These are phyloP conservation scores for Napeogenes sylphis DNA, from an alignment of 2,888 invertebrate species.

Conservation along the genomic window DNA sequence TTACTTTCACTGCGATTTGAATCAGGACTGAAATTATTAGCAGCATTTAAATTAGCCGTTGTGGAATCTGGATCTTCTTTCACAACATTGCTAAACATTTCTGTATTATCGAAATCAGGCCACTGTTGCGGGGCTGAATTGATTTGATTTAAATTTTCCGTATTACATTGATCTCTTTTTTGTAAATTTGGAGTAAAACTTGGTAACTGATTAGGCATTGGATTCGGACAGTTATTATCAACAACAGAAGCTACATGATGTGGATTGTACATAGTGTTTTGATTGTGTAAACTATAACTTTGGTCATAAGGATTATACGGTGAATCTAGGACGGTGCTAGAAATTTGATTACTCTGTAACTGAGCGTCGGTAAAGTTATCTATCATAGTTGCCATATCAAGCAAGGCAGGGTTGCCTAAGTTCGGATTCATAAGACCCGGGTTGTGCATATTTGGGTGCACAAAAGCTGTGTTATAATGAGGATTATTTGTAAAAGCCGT, in stretches of 20 bases:
- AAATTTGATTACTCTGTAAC: conserved; percentile 90
- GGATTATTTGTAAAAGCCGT: conserved; percentile 60
- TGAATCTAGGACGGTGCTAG: conserved; percentile 88
- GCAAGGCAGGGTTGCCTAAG: conserved; percentile 75
- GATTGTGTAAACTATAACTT: conserved; percentile 81
- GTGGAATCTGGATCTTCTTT: conserved; percentile 88
- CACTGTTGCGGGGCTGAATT: conserved; percentile 58
- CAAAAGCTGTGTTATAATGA: conserved; percentile 68
- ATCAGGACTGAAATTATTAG: conserved; percentile 74
- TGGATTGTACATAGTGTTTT: conserved; percentile 78
- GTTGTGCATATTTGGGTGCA: conserved; percentile 68
- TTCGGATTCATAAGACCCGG: conserved; percentile 70
- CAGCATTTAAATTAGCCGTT: conserved; percentile 75
- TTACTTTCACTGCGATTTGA: conserved; percentile 73
- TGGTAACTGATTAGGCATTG: conserved; percentile 64
- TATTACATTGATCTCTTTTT: conserved; percentile 58
- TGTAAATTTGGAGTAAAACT: conserved; percentile 65
- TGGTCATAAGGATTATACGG: conserved; percentile 81
- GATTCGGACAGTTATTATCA: conserved; percentile 66
- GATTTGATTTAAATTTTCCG: conserved; percentile 42
- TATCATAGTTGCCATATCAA: conserved; percentile 87
- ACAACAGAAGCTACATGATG: conserved; percentile 75
- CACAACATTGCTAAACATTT: conserved; percentile 73
- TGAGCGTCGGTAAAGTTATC: conserved; percentile 87
- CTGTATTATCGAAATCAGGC: conserved; percentile 66